A percentile compares a stretch with the other conserved stretches of the same genome.
Evolutionary conservation across 1,140 invertebrate genomes (phyloP).

Genomic region (Gonatopus flavifemur): DNA sequence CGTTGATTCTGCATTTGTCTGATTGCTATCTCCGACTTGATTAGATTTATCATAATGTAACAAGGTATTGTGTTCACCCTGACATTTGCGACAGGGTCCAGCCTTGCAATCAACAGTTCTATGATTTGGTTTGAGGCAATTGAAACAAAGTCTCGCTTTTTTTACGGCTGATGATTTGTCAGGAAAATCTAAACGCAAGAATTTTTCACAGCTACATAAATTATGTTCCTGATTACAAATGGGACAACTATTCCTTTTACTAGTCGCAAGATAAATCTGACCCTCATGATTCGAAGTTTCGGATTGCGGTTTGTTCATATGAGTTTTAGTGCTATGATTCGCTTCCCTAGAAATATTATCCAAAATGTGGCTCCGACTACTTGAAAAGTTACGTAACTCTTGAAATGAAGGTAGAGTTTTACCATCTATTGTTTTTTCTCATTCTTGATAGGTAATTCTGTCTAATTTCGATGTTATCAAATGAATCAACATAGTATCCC

Average conservation of each 20-base stretch:
- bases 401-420: conserved; percentile 8
- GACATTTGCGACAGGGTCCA: conserved; percentile 2
- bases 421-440: conserved; percentile 19
- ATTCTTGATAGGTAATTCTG: conserved; percentile 10
- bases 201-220: conserved; percentile 14
- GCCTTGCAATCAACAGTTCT: conserved; percentile 14
- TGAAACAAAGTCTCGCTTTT: conserved; percentile 19
- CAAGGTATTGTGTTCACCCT: conserved; percentile 6
- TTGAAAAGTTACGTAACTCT: conserved; percentile 17
- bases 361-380: conserved; percentile 5
- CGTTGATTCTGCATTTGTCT: background rate
- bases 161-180: conserved; percentile 5
- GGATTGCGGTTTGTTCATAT: background rate
- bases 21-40: no score
- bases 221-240: conserved; percentile 15
- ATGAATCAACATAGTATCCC: conserved; percentile 21
- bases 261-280: background rate
- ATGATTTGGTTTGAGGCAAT: conserved; percentile 22
- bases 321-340: background rate
- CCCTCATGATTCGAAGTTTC: no score
- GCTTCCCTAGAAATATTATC: conserved; percentile 1
- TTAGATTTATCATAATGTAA: conserved; percentile 2
- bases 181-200: conserved; percentile 7
- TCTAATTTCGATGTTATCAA: conserved; percentile 21
- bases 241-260: conserved; percentile 4